Evolutionary conservation across 2,888 invertebrate species (phyloP), one percentile per base, ranked within the genome.

Genomic region (Chloromyia formosa): DNA sequence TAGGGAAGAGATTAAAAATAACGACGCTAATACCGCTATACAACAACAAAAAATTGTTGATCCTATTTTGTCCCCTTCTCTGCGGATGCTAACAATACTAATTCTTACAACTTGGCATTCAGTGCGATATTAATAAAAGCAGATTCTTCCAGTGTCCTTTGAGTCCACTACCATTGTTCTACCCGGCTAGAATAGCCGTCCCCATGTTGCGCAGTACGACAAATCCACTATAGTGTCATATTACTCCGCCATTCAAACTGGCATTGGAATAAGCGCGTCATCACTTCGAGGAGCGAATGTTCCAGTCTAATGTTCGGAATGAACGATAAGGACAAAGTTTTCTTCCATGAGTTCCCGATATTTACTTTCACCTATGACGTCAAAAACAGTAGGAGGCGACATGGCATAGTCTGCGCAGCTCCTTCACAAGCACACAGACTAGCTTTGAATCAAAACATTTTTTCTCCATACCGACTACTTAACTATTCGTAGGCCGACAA

Each of bases 291-390:
- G 12, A 71, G 71, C 56, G 71, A 71, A 22, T n/a, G 20, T 40
- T 42, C 49, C 54, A 14, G n/a, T 40, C n/a, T 42, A 40, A 9
- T 40, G 18, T 20, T 20, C 18, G 20, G 10, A 1, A 49, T 49
- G 49, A 49, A 10, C 1, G 18, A 56, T 10, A 64, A 64, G 62
- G 42, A 64, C 62, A n/a, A 16, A 23, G 10, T 16, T 40, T n/a
- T 35, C 7, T 7, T 7, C 27, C 27, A 35, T 7, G 7, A 35
- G 3, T 35, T 7, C 27, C 7, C 27, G 7, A n/a, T 71, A 71
- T 56, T 56, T 56, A 71, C 71, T 71, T 71, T 71, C 71, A 71
- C 56, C 42, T 58, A 71, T 58, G 71, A 71, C 53, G 71, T 42
- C 71, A 71, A 35, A 18, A 2, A 7, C 27, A 4, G 27, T 20